These are phyloP conservation scores for Sycobia sp. DNA, from an alignment of 1,140 invertebrate species.

Conservation along the genomic window DNA sequence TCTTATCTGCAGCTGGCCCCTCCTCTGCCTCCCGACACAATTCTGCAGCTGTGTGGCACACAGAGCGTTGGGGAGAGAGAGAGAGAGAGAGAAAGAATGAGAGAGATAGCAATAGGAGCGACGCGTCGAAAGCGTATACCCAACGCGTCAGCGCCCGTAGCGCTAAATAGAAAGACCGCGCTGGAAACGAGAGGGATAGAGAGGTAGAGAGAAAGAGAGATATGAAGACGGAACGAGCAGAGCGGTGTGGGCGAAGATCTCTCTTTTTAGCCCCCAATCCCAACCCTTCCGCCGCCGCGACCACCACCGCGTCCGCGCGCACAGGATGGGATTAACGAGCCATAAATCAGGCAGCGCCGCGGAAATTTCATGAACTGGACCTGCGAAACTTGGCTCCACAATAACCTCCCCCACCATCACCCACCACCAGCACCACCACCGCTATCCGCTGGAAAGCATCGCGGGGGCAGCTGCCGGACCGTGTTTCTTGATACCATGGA, in stretches of 20 bases:
- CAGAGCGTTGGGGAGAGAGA: not conserved
- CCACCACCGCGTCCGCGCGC: too few relatives aligned
- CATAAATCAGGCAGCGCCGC: conserved; percentile 18
- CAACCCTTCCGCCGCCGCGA: too few relatives aligned
- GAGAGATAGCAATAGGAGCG: too few relatives aligned
- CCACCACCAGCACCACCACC: not conserved
- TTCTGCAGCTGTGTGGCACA: not conserved
- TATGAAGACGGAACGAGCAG: not conserved
- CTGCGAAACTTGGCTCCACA: conserved; percentile 12
- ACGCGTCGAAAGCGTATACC: too few relatives aligned
- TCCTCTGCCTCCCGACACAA: not conserved
- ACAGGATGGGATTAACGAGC: conserved; percentile 26
- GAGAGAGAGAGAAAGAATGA: not conserved
- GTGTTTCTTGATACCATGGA: conserved; percentile 20
- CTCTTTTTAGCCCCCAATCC: too few relatives aligned
- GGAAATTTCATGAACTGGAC: conserved; percentile 28
- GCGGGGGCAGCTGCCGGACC: too few relatives aligned
- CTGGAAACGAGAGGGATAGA: too few relatives aligned
- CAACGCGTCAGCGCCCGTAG: too few relatives aligned
- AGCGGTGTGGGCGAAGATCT: not conserved
- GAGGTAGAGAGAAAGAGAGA: not conserved
- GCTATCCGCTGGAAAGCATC: too few relatives aligned
- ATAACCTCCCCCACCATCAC: not conserved
- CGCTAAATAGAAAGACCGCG: too few relatives aligned
- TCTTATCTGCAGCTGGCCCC: not conserved